Conservation (phyloP, 2,888 invertebrate species). For the Drosophila falleni region DNA sequence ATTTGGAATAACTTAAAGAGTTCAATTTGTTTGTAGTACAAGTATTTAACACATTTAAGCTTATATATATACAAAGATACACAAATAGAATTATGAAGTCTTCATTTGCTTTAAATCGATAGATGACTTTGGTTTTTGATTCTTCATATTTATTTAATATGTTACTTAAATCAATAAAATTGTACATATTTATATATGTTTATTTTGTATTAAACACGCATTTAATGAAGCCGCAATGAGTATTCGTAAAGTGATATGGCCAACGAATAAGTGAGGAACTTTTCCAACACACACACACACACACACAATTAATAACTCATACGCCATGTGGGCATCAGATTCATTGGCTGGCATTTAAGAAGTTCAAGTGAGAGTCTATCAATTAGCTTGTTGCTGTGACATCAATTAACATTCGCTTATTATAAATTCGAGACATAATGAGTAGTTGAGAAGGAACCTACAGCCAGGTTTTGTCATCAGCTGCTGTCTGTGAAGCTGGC, state of each 20-base stretch:
- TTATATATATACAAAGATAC: slow-evolving; percentile 27
- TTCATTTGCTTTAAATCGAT: slow-evolving; percentile 55
- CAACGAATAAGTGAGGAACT: slow-evolving; percentile 4
- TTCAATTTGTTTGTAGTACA: slow-evolving; percentile 21
- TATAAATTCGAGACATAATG: slow-evolving; percentile 47
- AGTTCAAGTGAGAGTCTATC: slow-evolving; percentile 1
- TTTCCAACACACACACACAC: not conserved
- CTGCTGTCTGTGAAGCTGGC: slow-evolving; percentile 1
- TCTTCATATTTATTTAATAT: slow-evolving; percentile 7
- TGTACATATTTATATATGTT: slow-evolving; percentile 8
- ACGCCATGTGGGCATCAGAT: slow-evolving; percentile 16
- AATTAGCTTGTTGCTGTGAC: slow-evolving; percentile 7
- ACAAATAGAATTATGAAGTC: slow-evolving; percentile 38
- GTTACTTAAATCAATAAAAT: slow-evolving; percentile 17
- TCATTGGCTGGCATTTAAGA: slow-evolving; percentile 5
- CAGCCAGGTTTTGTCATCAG: slow-evolving; percentile 82
- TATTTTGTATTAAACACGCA: slow-evolving; percentile 18
- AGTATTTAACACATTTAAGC: slow-evolving; percentile 17
- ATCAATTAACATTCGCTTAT: slow-evolving; percentile 14
- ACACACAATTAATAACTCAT: slow-evolving; percentile 4
- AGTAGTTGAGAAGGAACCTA: slow-evolving; percentile 43
- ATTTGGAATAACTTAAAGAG: slow-evolving; percentile 30
- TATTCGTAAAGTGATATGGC: slow-evolving; percentile 33
- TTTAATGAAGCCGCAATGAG: slow-evolving; percentile 29
- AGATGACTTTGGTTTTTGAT: slow-evolving; percentile 30